Evolutionary conservation across 2,888 invertebrate genomes (phyloP), one percentile per base, ranked within the genome.

Genomic region (Drosophila kanekoi): DNA sequence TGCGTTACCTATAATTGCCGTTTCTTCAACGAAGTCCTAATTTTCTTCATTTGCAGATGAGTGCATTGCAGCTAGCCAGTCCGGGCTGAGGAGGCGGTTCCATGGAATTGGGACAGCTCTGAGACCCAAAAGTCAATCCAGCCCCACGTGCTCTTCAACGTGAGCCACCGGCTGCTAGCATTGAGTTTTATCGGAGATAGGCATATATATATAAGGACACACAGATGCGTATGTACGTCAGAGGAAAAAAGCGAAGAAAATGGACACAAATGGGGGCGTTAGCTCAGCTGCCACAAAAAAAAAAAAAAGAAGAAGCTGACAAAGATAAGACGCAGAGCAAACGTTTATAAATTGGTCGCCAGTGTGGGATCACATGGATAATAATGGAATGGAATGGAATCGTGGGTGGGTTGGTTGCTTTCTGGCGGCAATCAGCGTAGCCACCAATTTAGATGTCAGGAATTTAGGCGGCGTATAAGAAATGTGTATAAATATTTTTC

Each of bases 321-420:
- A 69, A 40, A 79, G 82, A 82, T 85, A 82, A 80, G 84, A 73
- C 63, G 67, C 67, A 77, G 48, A 86, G 70, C 77, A 83, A 88
- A 80, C 89, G 87, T 75, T 88, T 83, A 83, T 83, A 83, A 88
- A 88, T 88, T 84, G 87, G 86, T 72, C 64, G 77, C 83, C 72
- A 68, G 88, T 86, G 75, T 72, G 76, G 72, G 72, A 75, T 67
- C 87, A 51, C 85, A 76, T 72, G 74, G 82, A 75, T 67, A 84
- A 84, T 84, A 75, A 84, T 75, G 68, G 40, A 28, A 45, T 23
- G 23, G 5, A 23, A 23, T 23, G 28, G 23, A 16, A 4, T n/a
- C 4, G 35, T 1, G 40, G 28, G 40, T 4, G 18, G 40, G 33
- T 5, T 8, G 44, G 48, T 18, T 58, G 33, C 33, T 32, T 51